phyloP scores from a whole-genome alignment of 2,797 vertebrate species.

The Malurus leucopterus region DNA sequence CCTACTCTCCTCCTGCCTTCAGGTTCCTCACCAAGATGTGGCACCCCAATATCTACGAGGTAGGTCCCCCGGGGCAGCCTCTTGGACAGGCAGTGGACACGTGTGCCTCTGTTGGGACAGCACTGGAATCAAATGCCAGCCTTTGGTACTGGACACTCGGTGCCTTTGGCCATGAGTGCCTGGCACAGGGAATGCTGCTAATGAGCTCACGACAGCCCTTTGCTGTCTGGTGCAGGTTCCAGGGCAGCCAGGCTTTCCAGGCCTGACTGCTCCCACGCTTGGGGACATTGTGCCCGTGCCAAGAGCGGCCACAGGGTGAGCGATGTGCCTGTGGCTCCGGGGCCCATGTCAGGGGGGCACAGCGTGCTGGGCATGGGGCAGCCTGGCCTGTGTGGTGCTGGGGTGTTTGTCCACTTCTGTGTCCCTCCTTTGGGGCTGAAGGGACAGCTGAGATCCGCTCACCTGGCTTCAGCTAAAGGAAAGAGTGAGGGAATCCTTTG shows the following conservation, averaged over 20 bases:
- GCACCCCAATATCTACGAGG: constrained; percentile 99
- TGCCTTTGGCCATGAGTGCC: not conserved
- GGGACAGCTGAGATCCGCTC: not conserved
- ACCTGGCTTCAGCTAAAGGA: not conserved
- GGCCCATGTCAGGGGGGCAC: not conserved
- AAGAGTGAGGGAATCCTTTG: not conserved
- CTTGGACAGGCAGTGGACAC: not conserved
- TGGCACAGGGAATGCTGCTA: not conserved
- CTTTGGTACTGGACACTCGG: not conserved
- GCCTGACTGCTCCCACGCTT: not conserved
- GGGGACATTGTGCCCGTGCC: not conserved
- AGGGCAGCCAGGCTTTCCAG: not conserved
- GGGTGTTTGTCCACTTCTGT: not conserved
- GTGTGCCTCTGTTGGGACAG: fast-evolving
- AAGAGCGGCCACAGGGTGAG: fast-evolving
- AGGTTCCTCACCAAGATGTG: constrained; percentile 98
- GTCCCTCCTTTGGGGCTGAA: not conserved
- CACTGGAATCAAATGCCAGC: not conserved
- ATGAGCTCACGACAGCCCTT: not conserved
- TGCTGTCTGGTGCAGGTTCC: not conserved
- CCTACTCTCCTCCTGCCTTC: constrained; percentile 94
- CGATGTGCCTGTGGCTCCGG: fast-evolving
- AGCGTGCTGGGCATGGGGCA: fast-evolving
- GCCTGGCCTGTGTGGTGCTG: fast-evolving
- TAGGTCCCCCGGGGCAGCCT: constrained; percentile 6